Percentiles rank a stretch among this genome's conserved stretches.
These are phyloP conservation scores for Noturus placidus DNA, from an alignment of 2,113 vertebrate genomes.

Conservation along the genomic window DNA sequence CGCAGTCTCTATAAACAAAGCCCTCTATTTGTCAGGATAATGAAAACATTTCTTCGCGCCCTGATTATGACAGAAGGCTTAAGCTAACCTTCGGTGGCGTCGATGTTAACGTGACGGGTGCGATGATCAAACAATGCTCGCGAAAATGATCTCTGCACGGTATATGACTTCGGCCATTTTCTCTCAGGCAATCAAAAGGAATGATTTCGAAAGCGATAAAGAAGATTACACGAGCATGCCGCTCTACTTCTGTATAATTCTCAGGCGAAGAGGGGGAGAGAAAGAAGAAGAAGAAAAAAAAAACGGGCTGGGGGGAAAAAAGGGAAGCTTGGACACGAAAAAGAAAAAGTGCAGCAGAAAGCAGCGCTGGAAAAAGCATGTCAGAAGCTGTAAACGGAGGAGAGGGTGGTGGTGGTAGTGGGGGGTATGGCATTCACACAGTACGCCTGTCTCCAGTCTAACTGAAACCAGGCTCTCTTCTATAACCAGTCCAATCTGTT, in stretches of 20 bases:
- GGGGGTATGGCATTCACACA: constrained; percentile 79
- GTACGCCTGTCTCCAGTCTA: constrained; percentile 89
- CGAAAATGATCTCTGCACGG: constrained; percentile 16
- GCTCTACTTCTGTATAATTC: constrained; percentile 55
- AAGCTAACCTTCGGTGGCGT: constrained; percentile 27
- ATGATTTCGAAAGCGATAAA: constrained; percentile 40
- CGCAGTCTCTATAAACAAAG: constrained; percentile 42
- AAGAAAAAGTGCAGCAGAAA: constrained; percentile 53
- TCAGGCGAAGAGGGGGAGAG: constrained; percentile 8
- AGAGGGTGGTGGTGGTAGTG: constrained; percentile 55
- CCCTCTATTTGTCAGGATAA: constrained; percentile 39
- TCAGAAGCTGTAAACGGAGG: constrained; percentile 62
- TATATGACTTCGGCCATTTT: constrained; percentile 12
- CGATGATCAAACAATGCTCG: constrained; percentile 19
- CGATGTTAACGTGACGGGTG: constrained; percentile 29
- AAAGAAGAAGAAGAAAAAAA: background rate
- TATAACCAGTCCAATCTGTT: constrained; percentile 84
- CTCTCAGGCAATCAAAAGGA: constrained; percentile 29
- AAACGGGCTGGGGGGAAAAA: constrained; percentile 24
- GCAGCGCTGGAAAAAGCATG: constrained; percentile 63
- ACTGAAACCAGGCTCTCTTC: constrained; percentile 91
- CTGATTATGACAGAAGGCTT: constrained; percentile 41
- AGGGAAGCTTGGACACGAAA: constrained; percentile 13
- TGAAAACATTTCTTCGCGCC: constrained; percentile 43
- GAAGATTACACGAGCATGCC: constrained; percentile 42